Evolutionary conservation across 2,797 vertebrate species (phyloP).

Genomic region (Hoplostethus atlanticus): DNA sequence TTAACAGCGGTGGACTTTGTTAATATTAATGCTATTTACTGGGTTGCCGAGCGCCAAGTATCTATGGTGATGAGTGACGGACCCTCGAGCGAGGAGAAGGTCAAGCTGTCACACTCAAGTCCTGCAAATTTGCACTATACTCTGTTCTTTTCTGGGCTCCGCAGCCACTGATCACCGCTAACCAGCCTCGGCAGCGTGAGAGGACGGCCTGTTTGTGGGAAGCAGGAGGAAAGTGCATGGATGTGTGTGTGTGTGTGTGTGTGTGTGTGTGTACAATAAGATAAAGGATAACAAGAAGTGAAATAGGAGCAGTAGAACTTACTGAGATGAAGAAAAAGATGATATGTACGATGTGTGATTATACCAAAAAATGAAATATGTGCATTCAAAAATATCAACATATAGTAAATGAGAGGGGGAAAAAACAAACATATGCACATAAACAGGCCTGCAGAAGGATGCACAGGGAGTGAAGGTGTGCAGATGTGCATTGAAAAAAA

Average conservation of each 20-base stretch:
- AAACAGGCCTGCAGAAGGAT: too few relatives aligned
- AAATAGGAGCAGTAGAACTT: too few relatives aligned
- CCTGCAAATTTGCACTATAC: conserved; percentile 36
- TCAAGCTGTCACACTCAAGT: conserved; percentile 66
- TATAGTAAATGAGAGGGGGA: too few relatives aligned
- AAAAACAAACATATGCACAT: too few relatives aligned
- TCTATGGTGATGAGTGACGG: conserved; percentile 64
- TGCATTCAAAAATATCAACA: too few relatives aligned
- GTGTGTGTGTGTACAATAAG: not conserved
- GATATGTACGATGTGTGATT: too few relatives aligned
- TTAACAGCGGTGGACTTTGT: conserved; percentile 36
- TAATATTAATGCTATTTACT: conserved; percentile 49
- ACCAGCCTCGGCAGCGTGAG: not conserved
- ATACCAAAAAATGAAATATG: too few relatives aligned
- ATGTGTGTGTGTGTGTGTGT: not conserved
- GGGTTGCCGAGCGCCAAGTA: conserved; percentile 54
- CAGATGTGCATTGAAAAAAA: too few relatives aligned
- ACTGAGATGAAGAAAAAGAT: too few relatives aligned
- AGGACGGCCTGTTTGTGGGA: not conserved
- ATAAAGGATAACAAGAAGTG: too few relatives aligned
- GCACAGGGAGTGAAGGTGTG: too few relatives aligned
- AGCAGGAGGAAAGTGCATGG: not conserved
- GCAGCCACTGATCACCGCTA: not conserved
- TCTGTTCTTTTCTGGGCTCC: conserved; percentile 2
- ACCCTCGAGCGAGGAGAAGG: conserved; percentile 67